Percentiles rank a stretch among this genome's conserved stretches.
These are phyloP conservation scores for Tiliacea aurago DNA, from an alignment of 2,888 invertebrate species.

Conservation along the genomic window DNA sequence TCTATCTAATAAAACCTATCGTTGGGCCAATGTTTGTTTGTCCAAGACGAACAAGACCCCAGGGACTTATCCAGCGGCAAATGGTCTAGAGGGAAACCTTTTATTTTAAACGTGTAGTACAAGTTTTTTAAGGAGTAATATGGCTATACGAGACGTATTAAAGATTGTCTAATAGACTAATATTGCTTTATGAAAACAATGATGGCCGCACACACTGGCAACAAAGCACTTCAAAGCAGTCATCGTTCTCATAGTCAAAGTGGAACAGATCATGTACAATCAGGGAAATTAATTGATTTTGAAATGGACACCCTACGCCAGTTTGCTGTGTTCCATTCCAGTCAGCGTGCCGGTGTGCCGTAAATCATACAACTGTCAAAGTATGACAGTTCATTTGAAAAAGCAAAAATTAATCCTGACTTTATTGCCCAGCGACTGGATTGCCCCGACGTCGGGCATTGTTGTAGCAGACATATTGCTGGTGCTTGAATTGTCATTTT, in stretches of 20 bases:
- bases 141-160: background rate
- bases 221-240: background rate
- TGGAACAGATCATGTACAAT: too few species aligned
- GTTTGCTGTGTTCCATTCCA: background rate
- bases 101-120: slow-evolving; percentile 3
- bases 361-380: background rate
- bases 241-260: too few species aligned
- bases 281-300: too few species aligned
- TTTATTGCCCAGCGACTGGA: too few species aligned
- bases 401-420: too few species aligned
- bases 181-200: background rate
- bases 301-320: background rate
- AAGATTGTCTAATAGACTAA: background rate
- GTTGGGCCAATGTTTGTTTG: slow-evolving; percentile 37
- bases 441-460: too few species aligned
- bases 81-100: slow-evolving; percentile 19
- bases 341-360: too few species aligned
- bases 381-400: too few species aligned
- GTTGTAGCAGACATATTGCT: too few species aligned
- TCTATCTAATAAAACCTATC: slow-evolving; percentile 64
- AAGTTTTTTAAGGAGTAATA: background rate
- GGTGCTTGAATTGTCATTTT: too few species aligned
- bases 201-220: background rate
- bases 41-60: slow-evolving; percentile 18
- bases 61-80: slow-evolving; percentile 33